Evolutionary conservation across 92 coral and sea anemone species (phyloP), one percentile per base, ranked within the genome.

Genomic region (Scolanthus callimorphus): DNA sequence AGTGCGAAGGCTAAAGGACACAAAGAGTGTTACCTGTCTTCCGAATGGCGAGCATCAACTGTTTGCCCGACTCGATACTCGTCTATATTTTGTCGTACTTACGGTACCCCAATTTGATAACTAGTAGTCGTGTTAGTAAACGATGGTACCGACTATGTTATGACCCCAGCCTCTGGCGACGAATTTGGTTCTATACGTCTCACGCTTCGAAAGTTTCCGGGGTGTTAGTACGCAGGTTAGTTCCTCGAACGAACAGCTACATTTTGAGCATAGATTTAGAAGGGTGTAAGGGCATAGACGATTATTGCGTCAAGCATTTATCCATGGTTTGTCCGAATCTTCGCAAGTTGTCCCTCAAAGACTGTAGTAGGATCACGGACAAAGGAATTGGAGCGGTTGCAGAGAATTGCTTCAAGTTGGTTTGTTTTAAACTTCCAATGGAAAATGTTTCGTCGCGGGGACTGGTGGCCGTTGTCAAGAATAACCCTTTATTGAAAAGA

Each of bases 91-190:
- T 92, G 20, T 89, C 96, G 55, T 88, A 62, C 67, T 69, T 92
- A 56, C 85, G 91, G 26, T 82, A 73, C 58, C 90, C 79, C 29
- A 75, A 31, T 25, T 76, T 92, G 4, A 74, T 77, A 55, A 71
- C 81, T 26, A 57, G 81, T 25, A 79, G 90, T n/a, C 60, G 78
- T 54, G 98, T 88, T 11, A 76, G 85, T 49, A 63, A 70, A 24
- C 72, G 91, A 46, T 92, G 98, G 98, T 94, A 70, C 43, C 76
- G 92, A 29, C 68, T 92, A 27, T 81, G 85, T 51, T 92, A 76
- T 66, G 98, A 92, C 51, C 81, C 81, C 19, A 92, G 90, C 59
- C 67, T 92, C 48, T 92, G 98, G 98, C 76, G 83, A 49, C 81
- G 39, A 47, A 60, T 92, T n/a, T 38, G 77, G 57, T 67, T 92